These are phyloP conservation scores for Corythoichthys haematopterus DNA, from an alignment of 2,113 vertebrate genomes.

Conservation along the genomic window DNA sequence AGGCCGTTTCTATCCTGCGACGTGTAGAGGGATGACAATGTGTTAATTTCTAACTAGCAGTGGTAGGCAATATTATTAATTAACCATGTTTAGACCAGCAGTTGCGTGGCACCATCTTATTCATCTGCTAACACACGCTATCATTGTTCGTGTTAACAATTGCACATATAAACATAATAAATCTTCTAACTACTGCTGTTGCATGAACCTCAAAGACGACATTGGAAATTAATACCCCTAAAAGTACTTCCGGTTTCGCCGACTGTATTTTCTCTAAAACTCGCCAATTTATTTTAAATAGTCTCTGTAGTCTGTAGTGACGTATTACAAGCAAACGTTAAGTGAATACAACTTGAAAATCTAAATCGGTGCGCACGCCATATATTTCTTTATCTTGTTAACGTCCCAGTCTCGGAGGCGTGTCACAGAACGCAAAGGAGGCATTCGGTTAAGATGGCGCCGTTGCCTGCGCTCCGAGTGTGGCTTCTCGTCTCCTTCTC, in stretches of 20 bases:
- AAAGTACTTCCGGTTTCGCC: neutral
- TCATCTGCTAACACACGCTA: no score
- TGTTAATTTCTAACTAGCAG: no score
- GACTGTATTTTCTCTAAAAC: neutral
- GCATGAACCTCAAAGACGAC: no score
- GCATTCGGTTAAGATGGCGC: conserved; percentile 56
- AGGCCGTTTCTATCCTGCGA: no score
- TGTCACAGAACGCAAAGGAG: conserved; percentile 38
- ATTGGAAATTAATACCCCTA: no score
- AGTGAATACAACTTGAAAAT: neutral
- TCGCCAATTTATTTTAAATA: neutral
- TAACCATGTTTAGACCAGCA: no score
- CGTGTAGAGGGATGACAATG: no score
- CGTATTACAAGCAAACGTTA: neutral
- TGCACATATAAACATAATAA: no score
- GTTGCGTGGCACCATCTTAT: no score
- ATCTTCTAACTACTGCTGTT: no score
- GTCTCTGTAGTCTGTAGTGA: neutral
- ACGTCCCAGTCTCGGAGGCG: conserved; percentile 18
- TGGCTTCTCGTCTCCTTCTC: conserved; percentile 58
- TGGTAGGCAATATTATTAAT: no score
- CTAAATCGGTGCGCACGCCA: neutral
- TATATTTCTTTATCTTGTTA: neutral
- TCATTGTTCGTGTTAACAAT: no score
- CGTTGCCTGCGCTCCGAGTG: conserved; percentile 25